These are phyloP conservation scores for Scaptomyza caliginosa DNA, from an alignment of 2,888 invertebrate species.

Conservation along the genomic window DNA sequence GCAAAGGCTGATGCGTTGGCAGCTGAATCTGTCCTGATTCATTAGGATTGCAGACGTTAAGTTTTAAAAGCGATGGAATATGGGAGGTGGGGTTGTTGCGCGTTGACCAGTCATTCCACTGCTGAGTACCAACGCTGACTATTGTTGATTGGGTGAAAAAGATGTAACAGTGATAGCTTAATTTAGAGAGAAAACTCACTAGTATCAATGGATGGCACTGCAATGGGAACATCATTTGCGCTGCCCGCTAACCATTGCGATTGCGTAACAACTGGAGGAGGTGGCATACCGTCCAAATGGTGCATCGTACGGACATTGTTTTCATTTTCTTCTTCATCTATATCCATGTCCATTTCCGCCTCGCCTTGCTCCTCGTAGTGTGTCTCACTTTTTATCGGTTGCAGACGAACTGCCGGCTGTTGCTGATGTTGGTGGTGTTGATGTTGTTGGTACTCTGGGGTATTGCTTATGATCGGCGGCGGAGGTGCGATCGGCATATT, in stretches of 20 bases:
- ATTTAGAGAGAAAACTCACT: neutral
- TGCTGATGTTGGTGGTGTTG: slow-evolving; percentile 30
- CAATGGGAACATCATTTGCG: slow-evolving; percentile 8
- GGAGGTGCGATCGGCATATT: slow-evolving; percentile 87
- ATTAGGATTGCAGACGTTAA: slow-evolving; percentile 80
- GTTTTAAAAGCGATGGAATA: slow-evolving; percentile 79
- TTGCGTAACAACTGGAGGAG: slow-evolving; percentile 63
- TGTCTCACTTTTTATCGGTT: slow-evolving; percentile 18
- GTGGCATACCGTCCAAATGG: slow-evolving; percentile 28
- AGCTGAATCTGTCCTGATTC: slow-evolving; percentile 44
- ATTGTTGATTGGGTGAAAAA: neutral
- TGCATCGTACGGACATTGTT: slow-evolving; percentile 26
- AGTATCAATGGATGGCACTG: slow-evolving; percentile 15
- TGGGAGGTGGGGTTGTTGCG: slow-evolving; percentile 67
- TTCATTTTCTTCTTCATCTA: slow-evolving; percentile 87
- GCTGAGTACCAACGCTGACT: slow-evolving; percentile 41
- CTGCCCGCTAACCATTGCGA: slow-evolving; percentile 52
- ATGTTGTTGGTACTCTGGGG: slow-evolving; percentile 40
- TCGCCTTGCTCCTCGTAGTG: slow-evolving; percentile 89
- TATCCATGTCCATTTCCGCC: slow-evolving; percentile 94
- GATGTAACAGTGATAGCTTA: no score
- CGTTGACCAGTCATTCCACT: slow-evolving; percentile 60
- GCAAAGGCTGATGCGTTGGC: slow-evolving; percentile 30
- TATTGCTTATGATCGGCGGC: slow-evolving; percentile 82
- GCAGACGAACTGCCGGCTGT: slow-evolving; percentile 13